Evolutionary conservation across 1,140 invertebrate genomes (phyloP).

Genomic region (Zaprionus nigranus): DNA sequence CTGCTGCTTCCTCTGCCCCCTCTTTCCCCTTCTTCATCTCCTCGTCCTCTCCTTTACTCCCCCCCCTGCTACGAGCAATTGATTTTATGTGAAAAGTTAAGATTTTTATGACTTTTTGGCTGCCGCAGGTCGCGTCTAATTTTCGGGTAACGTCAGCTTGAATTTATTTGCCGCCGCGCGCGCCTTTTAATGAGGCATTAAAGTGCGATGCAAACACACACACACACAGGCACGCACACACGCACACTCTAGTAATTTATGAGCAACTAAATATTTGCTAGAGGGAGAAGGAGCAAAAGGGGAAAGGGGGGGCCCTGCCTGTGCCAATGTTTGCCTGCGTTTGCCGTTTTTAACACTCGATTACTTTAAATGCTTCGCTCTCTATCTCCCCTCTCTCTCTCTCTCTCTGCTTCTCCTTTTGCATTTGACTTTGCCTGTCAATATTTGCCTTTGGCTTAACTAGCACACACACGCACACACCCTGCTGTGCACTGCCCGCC

Average conservation of each 20-base stretch:
- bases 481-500: conserved; percentile 15
- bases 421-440: conserved; percentile 69
- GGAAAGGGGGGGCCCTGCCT: not conserved
- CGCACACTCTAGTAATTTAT: conserved; percentile 63
- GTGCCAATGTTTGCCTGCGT: conserved; percentile 75
- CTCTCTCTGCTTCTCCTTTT: conserved; percentile 2
- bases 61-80: conserved; percentile 64
- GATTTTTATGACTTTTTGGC: conserved; percentile 70
- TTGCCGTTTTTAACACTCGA: conserved; percentile 83
- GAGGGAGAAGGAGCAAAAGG: not conserved
- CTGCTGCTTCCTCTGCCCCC: not conserved
- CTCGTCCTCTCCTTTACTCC: not conserved
- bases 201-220: conserved; percentile 51
- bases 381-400: not conserved
- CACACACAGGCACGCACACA: conserved; percentile 20
- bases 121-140: conserved; percentile 46
- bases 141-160: conserved; percentile 70
- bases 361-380: conserved; percentile 75
- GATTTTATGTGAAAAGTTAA: conserved; percentile 82
- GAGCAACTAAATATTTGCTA: conserved; percentile 75
- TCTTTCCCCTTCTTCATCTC: not conserved
- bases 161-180: conserved; percentile 73
- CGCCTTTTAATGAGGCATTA: conserved; percentile 82
- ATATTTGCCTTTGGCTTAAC: conserved; percentile 77
- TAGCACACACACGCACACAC: conserved; percentile 56